phyloP scores from a whole-genome alignment of 2,797 vertebrate species.

The Acanthornis magna region DNA sequence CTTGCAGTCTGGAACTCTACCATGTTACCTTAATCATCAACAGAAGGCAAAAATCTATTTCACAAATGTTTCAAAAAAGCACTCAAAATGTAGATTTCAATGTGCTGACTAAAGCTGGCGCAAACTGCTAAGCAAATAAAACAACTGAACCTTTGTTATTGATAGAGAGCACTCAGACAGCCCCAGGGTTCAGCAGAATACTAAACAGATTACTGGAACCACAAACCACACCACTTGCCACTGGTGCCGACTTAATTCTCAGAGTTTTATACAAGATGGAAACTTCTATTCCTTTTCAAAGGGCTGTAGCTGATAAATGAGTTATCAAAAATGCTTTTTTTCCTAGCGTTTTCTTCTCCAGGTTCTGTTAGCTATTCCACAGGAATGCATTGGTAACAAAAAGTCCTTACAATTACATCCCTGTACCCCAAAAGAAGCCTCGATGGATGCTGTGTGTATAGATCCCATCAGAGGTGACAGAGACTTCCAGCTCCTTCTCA shows the following conservation, averaged over 20 bases:
- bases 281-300: neutral
- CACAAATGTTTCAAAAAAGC: conserved; percentile 31
- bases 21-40: conserved; percentile 14
- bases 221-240: neutral
- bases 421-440: neutral
- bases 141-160: conserved; percentile 50
- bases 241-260: neutral
- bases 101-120: conserved; percentile 41
- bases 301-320: neutral
- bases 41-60: conserved; percentile 38
- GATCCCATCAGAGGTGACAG: neutral
- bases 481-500: neutral
- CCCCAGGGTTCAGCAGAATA: conserved; percentile 17
- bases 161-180: conserved; percentile 24
- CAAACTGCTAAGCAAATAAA: conserved; percentile 50
- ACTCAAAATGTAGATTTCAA: conserved; percentile 55
- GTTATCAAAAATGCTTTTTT: neutral
- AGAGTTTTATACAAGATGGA: neutral
- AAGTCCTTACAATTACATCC: neutral
- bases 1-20: neutral
- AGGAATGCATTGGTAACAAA: neutral
- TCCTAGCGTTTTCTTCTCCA: neutral
- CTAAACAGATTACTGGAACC: conserved; percentile 43
- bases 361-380: neutral
- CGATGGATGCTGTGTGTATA: accelerated